Percentiles rank a stretch among this genome's conserved stretches.
phyloP scores from a whole-genome alignment of 2,888 invertebrate genomes.

The Aproaerema taeniolella region DNA sequence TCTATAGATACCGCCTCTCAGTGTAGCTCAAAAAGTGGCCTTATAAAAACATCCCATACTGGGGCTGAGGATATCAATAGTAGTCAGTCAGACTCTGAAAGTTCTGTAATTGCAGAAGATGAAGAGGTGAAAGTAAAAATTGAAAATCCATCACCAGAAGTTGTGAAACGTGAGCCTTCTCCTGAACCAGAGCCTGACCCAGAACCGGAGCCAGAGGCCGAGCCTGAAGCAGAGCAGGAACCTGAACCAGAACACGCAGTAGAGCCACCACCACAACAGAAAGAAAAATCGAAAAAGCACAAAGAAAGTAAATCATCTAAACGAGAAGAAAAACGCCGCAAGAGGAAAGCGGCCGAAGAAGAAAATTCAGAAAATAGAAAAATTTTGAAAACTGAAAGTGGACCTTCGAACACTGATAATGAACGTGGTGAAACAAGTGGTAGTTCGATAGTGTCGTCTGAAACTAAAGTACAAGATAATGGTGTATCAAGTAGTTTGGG shows the following conservation, averaged over 20 bases:
- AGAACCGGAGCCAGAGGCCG: conserved; percentile 37
- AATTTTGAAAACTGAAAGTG: conserved; percentile 55
- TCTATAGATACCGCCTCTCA: conserved; percentile 71
- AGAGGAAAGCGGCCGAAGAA: conserved; percentile 79
- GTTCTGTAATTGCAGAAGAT: conserved; percentile 59
- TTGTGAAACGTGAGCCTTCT: conserved; percentile 37
- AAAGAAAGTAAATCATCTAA: conserved; percentile 73
- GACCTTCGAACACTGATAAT: conserved; percentile 45
- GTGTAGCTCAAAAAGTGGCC: conserved; percentile 68
- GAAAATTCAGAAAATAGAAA: conserved; percentile 71
- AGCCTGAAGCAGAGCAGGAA: conserved; percentile 38
- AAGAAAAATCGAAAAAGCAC: conserved; percentile 68
- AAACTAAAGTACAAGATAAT: conserved; percentile 73
- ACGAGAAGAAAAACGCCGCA: conserved; percentile 80
- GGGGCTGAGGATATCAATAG: conserved; percentile 56
- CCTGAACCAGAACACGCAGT: conserved; percentile 42
- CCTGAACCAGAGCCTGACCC: conserved; percentile 33
- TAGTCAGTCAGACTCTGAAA: conserved; percentile 68
- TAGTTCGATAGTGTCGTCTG: conserved; percentile 45
- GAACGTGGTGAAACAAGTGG: conserved; percentile 62
- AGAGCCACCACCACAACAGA: conserved; percentile 51
- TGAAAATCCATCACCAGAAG: conserved; percentile 53
- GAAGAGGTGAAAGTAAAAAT: conserved; percentile 57
- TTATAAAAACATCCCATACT: conserved; percentile 50
- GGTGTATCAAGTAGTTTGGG: conserved; percentile 74